Percentiles rank a stretch among this genome's conserved stretches.
Evolutionary conservation across 1,140 invertebrate species (phyloP).

Genomic region (Meteorus sp.): DNA sequence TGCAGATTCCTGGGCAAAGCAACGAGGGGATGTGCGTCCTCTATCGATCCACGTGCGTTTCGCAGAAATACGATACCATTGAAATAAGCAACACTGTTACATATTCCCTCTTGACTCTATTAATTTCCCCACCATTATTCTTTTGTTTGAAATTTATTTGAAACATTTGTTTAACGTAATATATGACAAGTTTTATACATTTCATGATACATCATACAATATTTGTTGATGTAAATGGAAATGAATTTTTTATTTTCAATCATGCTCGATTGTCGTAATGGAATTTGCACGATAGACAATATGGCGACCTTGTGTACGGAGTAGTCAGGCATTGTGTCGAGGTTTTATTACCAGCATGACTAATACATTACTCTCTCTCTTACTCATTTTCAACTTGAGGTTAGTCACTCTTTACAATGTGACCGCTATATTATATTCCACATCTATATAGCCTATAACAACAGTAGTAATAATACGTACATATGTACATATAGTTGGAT

Average conservation of each 20-base stretch:
- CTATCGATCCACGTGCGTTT: constrained; percentile 23
- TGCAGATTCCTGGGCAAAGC: constrained; percentile 21
- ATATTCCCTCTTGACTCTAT: not conserved
- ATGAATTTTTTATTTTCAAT: no score
- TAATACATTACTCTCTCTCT: constrained; percentile 9
- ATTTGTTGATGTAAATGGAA: no score
- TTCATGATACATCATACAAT: no score
- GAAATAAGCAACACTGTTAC: constrained; percentile 1
- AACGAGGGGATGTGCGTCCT: constrained; percentile 19
- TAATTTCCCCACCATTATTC: not conserved
- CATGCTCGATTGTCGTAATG: not conserved
- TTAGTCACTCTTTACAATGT: constrained; percentile 16
- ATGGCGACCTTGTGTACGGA: constrained; percentile 18
- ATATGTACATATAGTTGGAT: no score
- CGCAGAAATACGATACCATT: constrained; percentile 8
- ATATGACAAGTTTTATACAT: no score
- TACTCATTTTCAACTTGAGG: not conserved
- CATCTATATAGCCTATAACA: no score
- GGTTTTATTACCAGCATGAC: constrained; percentile 16
- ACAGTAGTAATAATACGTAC: no score
- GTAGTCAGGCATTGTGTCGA: constrained; percentile 25
- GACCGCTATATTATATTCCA: no score
- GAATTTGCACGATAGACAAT: constrained; percentile 8
- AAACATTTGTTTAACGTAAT: no score
- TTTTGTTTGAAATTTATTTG: not conserved